Conservation (phyloP, 2,113 vertebrate species). For the Dasypus novemcinctus region DNA sequence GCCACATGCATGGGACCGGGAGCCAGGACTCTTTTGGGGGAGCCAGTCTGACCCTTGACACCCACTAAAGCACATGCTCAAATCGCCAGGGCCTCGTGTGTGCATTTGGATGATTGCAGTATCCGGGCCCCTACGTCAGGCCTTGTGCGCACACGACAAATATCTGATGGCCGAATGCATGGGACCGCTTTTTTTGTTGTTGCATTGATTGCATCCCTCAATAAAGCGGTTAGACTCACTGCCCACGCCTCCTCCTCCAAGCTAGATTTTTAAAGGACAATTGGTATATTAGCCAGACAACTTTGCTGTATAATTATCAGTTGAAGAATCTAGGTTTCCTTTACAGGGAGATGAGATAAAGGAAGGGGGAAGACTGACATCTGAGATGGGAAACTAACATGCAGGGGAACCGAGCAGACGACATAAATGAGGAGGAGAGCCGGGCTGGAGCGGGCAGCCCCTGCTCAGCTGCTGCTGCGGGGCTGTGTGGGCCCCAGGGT, state of each 20-base stretch:
- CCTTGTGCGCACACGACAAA: neutral
- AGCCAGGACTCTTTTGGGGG: too few species aligned
- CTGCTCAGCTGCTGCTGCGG: accelerated
- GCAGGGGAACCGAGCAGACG: neutral
- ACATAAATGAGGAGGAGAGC: accelerated
- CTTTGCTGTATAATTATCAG: neutral
- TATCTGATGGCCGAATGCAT: neutral
- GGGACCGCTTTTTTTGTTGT: neutral
- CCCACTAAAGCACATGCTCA: neutral
- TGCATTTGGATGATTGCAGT: neutral
- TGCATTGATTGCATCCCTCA: neutral
- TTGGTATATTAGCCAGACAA: neutral
- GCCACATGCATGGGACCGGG: too few species aligned
- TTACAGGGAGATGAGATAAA: neutral
- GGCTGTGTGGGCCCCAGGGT: accelerated
- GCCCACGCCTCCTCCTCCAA: neutral
- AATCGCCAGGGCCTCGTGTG: neutral
- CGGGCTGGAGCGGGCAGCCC: neutral
- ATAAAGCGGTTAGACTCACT: neutral
- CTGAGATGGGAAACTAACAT: neutral
- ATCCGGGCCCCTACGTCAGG: neutral
- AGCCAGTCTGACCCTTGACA: too few species aligned
- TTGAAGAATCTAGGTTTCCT: neutral
- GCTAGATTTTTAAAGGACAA: neutral
- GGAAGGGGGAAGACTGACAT: neutral